Percentiles rank a stretch among this genome's conserved stretches.
Conservation (phyloP, 2,797 vertebrate species). For the Poliocrania exsul region DNA sequence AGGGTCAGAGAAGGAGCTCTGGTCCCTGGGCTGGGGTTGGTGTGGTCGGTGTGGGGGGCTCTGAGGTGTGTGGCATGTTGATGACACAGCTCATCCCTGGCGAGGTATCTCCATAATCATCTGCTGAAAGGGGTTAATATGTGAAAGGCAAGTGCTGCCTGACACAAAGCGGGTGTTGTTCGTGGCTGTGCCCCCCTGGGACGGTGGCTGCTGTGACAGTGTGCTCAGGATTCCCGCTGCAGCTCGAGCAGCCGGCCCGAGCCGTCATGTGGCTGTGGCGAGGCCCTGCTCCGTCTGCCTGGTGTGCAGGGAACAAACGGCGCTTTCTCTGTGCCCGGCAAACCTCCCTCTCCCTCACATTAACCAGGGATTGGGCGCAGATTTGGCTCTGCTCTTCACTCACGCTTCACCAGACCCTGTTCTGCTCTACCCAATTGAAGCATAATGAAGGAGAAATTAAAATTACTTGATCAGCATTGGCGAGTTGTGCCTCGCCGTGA, state of each 20-base stretch:
- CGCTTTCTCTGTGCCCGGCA: neutral
- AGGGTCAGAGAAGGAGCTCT: neutral
- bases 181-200: neutral
- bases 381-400: neutral
- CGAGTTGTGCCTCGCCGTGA: neutral
- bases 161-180: constrained; percentile 18
- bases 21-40: fast-evolving
- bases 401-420: neutral
- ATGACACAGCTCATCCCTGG: fast-evolving
- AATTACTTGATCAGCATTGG: neutral
- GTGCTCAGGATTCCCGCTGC: neutral
- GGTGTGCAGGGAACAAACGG: neutral
- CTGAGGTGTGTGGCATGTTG: fast-evolving
- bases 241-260: neutral
- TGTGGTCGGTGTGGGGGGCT: fast-evolving
- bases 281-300: neutral
- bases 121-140: neutral
- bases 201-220: neutral
- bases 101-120: neutral
- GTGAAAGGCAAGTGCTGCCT: neutral
- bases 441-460: neutral
- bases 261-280: neutral
- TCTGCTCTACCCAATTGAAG: neutral
- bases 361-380: neutral
- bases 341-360: neutral